Evolutionary conservation across 2,113 vertebrate genomes (phyloP), one percentile per base, ranked within the genome.

Genomic region (Anthoscopus minutus): DNA sequence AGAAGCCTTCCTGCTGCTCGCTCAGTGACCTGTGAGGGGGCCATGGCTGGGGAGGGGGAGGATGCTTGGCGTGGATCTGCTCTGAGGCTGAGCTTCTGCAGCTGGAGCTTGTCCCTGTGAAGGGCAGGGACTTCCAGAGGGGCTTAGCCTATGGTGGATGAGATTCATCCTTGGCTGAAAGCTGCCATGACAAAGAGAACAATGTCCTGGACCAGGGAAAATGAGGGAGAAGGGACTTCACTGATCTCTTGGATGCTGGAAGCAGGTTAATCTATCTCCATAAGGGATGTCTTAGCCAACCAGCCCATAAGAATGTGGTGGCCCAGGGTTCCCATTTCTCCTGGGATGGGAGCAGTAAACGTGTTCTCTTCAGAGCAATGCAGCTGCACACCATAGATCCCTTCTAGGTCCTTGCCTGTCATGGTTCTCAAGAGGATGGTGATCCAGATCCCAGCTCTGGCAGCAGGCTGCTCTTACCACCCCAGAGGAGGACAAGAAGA

Each of bases 281-380:
- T 66, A 7, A 42, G 54, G 40, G 21, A 18, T n/a, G 9, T 15
- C 22, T 86, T 66, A 38, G 22, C 16, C 44, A 47, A 10, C 7
- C 6, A 40, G 18, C 13, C 23, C 3, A 0, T 25, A 78, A 78
- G 4, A 78, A 8, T 1, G 1, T 1, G 2, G 15, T 22, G 65
- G 18, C 44, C 44, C 1, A 1, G 64, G 22, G 28, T 15, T 83
- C 25, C 22, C 8, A 9, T 27, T 22, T 78, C 28, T 67, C 50
- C 20, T 24, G 47, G 23, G 13, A 65, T 24, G 47, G 23, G 13
- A 65, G 27, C 23, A 64, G 24, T 33, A 44, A 45, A 44, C 1
- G 3, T 8, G 3, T 13, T 7, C 42, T 69, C 13, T 27, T 74
- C 7, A 12, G 44, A 74, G 10, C 42, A 79, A 14, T 19, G n/a